Base-by-base conservation (phyloP, 2,797 vertebrate species). In the Melanotaenia maccullochi region DNA sequence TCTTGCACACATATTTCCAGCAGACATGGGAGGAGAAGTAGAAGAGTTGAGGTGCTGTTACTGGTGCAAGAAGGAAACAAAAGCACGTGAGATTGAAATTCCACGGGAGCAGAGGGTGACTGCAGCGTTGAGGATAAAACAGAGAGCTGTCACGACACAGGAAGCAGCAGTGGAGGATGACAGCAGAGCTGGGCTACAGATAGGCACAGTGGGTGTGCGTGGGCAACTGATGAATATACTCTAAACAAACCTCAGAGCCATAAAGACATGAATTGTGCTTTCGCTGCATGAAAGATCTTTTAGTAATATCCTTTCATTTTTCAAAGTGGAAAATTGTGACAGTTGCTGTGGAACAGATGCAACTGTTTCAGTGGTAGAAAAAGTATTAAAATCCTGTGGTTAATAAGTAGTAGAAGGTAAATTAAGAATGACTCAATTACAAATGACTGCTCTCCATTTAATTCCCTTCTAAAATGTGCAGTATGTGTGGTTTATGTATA, bases 131-230 rank as follows among this genome's bases (percentile, higher is more conserved):
- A 76, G 87, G 86, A 91, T 89, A 63, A 91, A 92, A 86, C 82
- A 36, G 81, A 81, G 82, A 81, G 77, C 81, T 86, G 90, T 92
- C 92, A 94, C 89, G 86, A 93, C 86, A 85, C 81, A 81, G 82
- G 83, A 89, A 84, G 84, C 88, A 82, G 78, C 63, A 61, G 82
- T 79, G 86, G 85, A 87, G 90, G 92, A 93, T 92, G 92, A 93
- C 90, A 92, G 84, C 83, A 90, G 81, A 72, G 66, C 85, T 67
- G 76, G 83, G 90, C 84, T 85, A 65, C 85, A 88, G 81, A 92
- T 84, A 89, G 87, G 73, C 84, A 62, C 87, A 76, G 92, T 91
- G 89, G 86, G 86, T 78, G 87, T 87, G 90, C 47, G 85, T 87
- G 85, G 88, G 85, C 84, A 91, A 84, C 72, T 76, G 75, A 84